Conservation (phyloP, 2,113 vertebrate species). For the Leptodactylus fuscus region DNA sequence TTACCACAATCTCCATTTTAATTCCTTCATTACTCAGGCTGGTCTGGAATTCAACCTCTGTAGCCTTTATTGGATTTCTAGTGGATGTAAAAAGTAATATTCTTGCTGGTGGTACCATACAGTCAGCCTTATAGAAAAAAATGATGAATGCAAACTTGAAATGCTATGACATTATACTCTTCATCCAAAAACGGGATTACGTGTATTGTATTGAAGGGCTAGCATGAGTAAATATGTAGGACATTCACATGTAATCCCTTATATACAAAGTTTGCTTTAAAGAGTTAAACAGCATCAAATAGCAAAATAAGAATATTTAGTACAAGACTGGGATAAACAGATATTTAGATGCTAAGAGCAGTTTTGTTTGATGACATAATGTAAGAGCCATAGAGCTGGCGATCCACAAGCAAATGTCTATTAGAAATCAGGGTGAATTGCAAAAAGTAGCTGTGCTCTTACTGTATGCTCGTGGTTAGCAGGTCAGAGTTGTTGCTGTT, state of each 20-base stretch:
- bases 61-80: background rate
- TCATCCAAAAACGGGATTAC: background rate
- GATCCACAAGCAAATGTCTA: background rate
- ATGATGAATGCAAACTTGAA: background rate
- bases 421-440: background rate
- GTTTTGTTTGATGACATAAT: conserved; percentile 6
- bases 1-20: background rate
- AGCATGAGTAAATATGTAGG: background rate
- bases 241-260: background rate
- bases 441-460: background rate
- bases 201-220: background rate
- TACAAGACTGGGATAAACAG: background rate
- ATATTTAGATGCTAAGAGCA: background rate
- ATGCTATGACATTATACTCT: background rate
- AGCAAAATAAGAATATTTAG: background rate
- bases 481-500: background rate
- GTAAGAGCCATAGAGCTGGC: background rate
- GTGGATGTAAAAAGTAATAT: background rate
- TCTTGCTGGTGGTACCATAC: background rate
- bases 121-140: background rate
- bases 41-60: background rate
- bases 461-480: background rate
- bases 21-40: background rate
- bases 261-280: background rate
- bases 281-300: background rate